These are phyloP conservation scores for Eulithis testata DNA, from an alignment of 2,888 invertebrate genomes.

Conservation along the genomic window DNA sequence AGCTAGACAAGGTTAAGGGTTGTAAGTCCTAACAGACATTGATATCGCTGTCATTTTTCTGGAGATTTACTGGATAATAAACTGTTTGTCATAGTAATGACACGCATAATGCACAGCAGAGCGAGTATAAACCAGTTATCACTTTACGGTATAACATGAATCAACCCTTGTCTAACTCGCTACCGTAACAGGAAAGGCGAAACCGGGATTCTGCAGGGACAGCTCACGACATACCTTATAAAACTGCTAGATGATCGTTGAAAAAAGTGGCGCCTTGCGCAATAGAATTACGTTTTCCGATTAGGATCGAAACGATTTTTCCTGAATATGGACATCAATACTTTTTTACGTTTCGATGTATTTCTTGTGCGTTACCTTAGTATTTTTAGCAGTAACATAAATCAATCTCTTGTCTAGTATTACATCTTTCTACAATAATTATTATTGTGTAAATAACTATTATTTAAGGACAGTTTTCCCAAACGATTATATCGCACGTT, in stretches of 20 bases:
- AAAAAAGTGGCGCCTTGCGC: slow-evolving; percentile 39
- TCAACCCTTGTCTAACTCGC: slow-evolving; percentile 63
- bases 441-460: not conserved
- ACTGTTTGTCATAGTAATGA: not conserved
- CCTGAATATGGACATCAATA: not conserved
- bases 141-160: slow-evolving; percentile 58
- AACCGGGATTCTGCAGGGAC: slow-evolving; percentile 46
- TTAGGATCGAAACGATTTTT: slow-evolving; percentile 9
- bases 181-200: slow-evolving; percentile 65
- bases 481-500: not conserved
- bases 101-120: not conserved
- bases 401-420: not conserved
- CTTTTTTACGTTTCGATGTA: not conserved
- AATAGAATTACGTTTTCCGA: slow-evolving; percentile 29
- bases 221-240: slow-evolving; percentile 26
- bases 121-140: slow-evolving; percentile 44
- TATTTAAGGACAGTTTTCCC: not conserved
- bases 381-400: not conserved
- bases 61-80: not conserved
- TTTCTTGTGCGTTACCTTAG: not conserved
- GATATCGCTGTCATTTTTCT: not conserved
- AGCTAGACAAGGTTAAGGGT: not conserved
- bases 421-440: too few species aligned
- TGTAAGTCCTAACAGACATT: too few species aligned
- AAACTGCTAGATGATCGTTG: slow-evolving; percentile 24